Evolutionary conservation across 2,797 vertebrate genomes (phyloP).

Genomic region (Rhynchonycteris naso): DNA sequence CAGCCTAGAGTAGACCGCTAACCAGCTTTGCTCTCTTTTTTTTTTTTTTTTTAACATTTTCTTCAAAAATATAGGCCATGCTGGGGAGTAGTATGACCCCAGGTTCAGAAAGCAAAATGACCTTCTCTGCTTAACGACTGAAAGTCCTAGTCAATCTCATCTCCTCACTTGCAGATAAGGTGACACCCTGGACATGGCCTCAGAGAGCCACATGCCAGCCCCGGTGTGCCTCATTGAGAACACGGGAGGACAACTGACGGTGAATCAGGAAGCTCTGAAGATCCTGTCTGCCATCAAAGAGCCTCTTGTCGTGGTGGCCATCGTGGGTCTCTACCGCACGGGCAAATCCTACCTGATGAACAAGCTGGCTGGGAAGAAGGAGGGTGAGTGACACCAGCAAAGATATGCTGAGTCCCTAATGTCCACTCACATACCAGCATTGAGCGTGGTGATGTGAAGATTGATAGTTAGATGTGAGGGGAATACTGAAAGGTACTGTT

Average conservation of each 20-base stretch:
- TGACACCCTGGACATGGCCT: neutral
- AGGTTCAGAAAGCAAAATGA: neutral
- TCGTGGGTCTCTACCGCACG: conserved; percentile 80
- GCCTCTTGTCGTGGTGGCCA: conserved; percentile 82
- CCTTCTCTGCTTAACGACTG: neutral
- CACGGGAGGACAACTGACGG: conserved; percentile 50
- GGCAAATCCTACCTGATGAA: conserved; percentile 86
- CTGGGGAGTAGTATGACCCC: neutral
- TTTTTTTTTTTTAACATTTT: neutral
- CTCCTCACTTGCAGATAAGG: neutral
- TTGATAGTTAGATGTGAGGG: neutral
- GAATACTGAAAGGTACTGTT: neutral
- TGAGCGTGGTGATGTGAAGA: neutral
- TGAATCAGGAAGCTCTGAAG: conserved; percentile 65
- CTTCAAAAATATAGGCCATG: neutral
- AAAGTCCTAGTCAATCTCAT: neutral
- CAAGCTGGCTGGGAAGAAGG: conserved; percentile 76
- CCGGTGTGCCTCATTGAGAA: conserved; percentile 81
- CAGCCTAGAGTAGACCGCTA: neutral
- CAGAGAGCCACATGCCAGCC: conserved; percentile 57
- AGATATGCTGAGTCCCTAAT: neutral
- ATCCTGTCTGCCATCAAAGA: conserved; percentile 75
- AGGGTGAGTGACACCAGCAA: conserved; percentile 66
- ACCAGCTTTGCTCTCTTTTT: neutral
- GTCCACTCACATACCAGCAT: neutral